Evolutionary conservation across 2,888 invertebrate species (phyloP), one percentile per base, ranked within the genome.

Genomic region (Drosophila barbarae): DNA sequence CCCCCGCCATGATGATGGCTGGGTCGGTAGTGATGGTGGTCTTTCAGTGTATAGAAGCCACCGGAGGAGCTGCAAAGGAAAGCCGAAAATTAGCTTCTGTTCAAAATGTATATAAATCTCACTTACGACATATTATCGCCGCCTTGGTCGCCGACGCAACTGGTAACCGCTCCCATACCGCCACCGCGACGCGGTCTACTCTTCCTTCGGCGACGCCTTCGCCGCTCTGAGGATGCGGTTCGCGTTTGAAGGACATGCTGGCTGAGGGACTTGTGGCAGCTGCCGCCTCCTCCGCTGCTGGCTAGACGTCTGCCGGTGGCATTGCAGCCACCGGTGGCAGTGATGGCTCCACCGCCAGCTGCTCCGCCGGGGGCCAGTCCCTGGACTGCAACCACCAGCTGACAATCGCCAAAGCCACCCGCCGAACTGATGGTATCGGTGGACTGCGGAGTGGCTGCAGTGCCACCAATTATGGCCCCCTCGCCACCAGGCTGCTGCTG

Each of bases 181-280:
- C 88, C 88, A 68, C 78, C 84, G 15, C 89, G 86, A 50, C 89
- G 83, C 35, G 89, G 87, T 3, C 89, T 86, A 52, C 89, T 88
- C 68, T 89, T 89, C 32, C 88, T 86, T 10, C 89, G 76, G 28
- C 89, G 80, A 34, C 88, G 86, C 39, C 89, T 76, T 6, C 89
- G 80, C 6, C 89, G 81, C 61, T 89, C 89, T 34, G 89, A 89
- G 9, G 89, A 89, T 3, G 89, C 88, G 38, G 89, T 89, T 55
- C 88, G 88, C 23, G 87, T 86, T 46, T 85, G 85, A 38, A 89
- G 73, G 32, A 89, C 89, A 77, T 89, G 89, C 55, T 89, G 89
- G 67, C 89, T 89, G 5, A 89, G 77, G 3, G 89, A 88, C 71
- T 88, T 88, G 63, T 82, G 77, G 60, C 82, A 86, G 30, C 50